phyloP scores from a whole-genome alignment of 2,113 vertebrate genomes.

The Mus musculus region GRCm39 chr1:120525501-120526000 shows the following conservation, averaged over 20 bases:
- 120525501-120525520: not conserved
- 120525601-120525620: not conserved
- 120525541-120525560: not conserved
- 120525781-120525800: not conserved
- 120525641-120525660: not conserved
- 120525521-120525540: not conserved
- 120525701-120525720: constrained; percentile 37
- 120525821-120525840: constrained; percentile 82
- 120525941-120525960: constrained; percentile 91
- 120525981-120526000: constrained; percentile 91
- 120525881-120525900: constrained; percentile 86
- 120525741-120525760: not conserved
- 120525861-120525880: constrained; percentile 73
- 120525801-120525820: constrained; percentile 63
- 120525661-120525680: constrained; percentile 37
- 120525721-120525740: constrained; percentile 35
- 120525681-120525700: not conserved
- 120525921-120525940: constrained; percentile 91
- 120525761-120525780: not conserved
- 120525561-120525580: not conserved
- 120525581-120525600: not conserved
- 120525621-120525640: not conserved
- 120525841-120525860: constrained; percentile 78
- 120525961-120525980: constrained; percentile 88
- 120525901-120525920: constrained; percentile 87